Conservation (phyloP, 2,113 vertebrate species). For the Scalopus aquaticus region DNA sequence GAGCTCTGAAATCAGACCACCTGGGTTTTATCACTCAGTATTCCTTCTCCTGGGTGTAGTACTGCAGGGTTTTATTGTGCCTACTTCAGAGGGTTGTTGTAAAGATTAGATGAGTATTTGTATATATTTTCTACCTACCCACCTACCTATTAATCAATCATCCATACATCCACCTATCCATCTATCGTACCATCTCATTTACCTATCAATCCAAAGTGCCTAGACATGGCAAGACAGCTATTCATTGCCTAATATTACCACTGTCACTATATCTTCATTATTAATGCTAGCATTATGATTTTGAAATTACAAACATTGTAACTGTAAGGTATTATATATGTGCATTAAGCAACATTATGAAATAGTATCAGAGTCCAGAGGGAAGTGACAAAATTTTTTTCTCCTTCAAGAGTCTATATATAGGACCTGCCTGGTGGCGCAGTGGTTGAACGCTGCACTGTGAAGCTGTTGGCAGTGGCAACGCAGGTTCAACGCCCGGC, state of each 20-base stretch:
- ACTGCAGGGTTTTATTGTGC: not conserved
- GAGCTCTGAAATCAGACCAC: not conserved
- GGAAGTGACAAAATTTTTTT: not conserved
- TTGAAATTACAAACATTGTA: not conserved
- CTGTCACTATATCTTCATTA: not conserved
- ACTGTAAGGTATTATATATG: not conserved
- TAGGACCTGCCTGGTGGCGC: too few relatives aligned
- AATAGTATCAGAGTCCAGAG: not conserved
- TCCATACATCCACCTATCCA: not conserved
- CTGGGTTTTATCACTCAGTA: not conserved
- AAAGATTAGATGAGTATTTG: not conserved
- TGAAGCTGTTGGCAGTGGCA: too few relatives aligned
- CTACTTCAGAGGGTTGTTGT: not conserved
- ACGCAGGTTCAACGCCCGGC: too few relatives aligned
- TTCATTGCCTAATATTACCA: not conserved
- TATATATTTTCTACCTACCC: not conserved
- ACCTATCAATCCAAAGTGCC: not conserved
- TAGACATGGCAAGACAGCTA: not conserved
- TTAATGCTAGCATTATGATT: not conserved
- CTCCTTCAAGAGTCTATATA: not conserved
- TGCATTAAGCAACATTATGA: not conserved
- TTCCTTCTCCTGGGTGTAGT: not conserved
- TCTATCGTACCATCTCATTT: too few relatives aligned
- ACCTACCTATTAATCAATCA: too few relatives aligned
- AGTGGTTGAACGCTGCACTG: too few relatives aligned